These are phyloP conservation scores for Drosophila biarmipes DNA, from an alignment of 1,140 invertebrate species.

Conservation along the genomic window DNA sequence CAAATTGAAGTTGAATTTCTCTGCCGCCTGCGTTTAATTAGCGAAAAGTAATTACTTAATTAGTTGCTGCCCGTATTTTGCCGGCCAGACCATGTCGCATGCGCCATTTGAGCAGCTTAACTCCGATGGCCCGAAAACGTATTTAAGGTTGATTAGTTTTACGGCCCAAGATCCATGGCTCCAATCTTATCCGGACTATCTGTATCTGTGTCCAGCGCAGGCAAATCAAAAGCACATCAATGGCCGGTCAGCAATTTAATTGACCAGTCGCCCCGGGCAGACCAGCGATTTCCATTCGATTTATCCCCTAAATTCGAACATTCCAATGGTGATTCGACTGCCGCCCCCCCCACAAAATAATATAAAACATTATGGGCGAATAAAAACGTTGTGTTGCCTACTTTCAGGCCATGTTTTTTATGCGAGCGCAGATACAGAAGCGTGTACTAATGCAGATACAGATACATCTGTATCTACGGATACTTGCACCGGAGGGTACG, in stretches of 20 bases:
- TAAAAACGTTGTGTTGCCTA: conserved; percentile 64
- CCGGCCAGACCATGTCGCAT: conserved; percentile 1
- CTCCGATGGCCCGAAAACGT: conserved; percentile 54
- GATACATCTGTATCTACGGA: conserved; percentile 8
- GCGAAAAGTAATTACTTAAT: conserved; percentile 83
- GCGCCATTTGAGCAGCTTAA: conserved; percentile 72
- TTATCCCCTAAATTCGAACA: background rate
- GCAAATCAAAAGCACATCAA: conserved; percentile 78
- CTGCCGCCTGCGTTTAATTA: conserved; percentile 62
- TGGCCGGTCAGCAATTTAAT: conserved; percentile 73
- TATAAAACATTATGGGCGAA: conserved; percentile 41
- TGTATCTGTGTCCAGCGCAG: background rate
- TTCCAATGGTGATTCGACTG: background rate
- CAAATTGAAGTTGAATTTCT: conserved; percentile 79
- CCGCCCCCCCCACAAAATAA: background rate
- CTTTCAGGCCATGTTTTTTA: conserved; percentile 65
- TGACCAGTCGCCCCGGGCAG: conserved; percentile 22
- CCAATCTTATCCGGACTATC: background rate
- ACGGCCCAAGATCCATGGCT: conserved; percentile 33
- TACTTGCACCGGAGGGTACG: conserved; percentile 25
- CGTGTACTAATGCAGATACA: conserved; percentile 8
- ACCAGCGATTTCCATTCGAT: conserved; percentile 8
- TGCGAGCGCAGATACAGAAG: conserved; percentile 26
- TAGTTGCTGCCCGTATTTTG: conserved; percentile 56
- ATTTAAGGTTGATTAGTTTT: conserved; percentile 83